Percentiles rank a stretch among this genome's conserved stretches.
These are phyloP conservation scores for Borostomias antarcticus DNA, from an alignment of 2,797 vertebrate species.

Conservation along the genomic window DNA sequence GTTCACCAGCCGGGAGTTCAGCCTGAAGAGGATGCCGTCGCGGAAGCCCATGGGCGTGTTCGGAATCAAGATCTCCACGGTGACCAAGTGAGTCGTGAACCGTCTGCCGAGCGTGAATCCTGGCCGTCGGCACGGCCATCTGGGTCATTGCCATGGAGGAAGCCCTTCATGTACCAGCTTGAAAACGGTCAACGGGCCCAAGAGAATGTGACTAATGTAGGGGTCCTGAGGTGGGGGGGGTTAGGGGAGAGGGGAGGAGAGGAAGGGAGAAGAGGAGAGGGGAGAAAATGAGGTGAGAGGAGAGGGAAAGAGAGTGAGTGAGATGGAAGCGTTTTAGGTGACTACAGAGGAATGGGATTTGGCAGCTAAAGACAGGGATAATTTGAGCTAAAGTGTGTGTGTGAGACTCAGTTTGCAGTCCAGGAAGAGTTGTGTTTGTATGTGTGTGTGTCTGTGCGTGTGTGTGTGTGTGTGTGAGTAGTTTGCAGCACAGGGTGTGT, in stretches of 20 bases:
- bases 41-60: constrained; percentile 95
- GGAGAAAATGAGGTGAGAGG: background rate
- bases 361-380: background rate
- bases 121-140: background rate
- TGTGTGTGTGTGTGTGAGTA: no score
- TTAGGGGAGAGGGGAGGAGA: background rate
- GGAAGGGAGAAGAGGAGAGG: background rate
- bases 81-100: constrained; percentile 89
- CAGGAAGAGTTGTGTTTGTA: background rate
- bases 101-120: background rate
- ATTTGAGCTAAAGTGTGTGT: background rate
- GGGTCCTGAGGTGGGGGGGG: background rate
- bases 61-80: constrained; percentile 92
- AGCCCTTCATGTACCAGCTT: constrained; percentile 1
- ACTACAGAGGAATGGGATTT: background rate
- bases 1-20: constrained; percentile 97
- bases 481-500: background rate
- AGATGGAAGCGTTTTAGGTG: background rate
- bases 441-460: background rate
- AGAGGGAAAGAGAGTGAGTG: background rate
- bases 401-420: background rate
- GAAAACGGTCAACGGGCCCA: background rate
- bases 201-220: background rate
- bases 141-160: background rate
- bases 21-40: constrained; percentile 93